A percentile compares a stretch with the other conserved stretches of the same genome.
Conservation (phyloP, 92 coral and sea anemone species). For the Epizoanthus ramosus region DNA sequence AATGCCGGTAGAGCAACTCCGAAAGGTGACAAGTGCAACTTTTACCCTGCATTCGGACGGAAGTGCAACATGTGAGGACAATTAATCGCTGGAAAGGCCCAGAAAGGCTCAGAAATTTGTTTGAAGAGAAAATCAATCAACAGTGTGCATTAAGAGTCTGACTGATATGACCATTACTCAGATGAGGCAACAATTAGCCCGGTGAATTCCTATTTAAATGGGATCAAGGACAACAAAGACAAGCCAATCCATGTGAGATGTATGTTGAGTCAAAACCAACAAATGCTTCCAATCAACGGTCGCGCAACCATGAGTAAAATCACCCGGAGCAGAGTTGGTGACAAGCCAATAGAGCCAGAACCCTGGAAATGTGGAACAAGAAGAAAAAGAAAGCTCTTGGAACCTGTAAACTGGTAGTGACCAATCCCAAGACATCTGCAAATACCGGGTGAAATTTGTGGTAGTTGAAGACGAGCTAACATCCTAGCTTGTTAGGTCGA, state of each 20-base stretch:
- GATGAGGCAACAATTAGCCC: constrained; percentile 37
- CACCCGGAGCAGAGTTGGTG: constrained; percentile 1
- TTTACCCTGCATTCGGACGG: constrained; percentile 27
- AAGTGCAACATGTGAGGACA: too few species aligned
- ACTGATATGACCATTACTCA: constrained; percentile 28
- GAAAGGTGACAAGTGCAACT: too few species aligned
- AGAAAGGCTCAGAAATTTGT: constrained; percentile 18
- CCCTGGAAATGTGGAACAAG: constrained; percentile 35
- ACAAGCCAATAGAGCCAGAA: neutral
- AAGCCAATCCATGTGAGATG: constrained; percentile 42
- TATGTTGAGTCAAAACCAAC: neutral
- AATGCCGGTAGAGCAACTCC: too few species aligned
- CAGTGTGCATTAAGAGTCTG: constrained; percentile 17
- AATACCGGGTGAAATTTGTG: too few species aligned
- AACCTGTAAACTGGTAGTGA: constrained; percentile 3
- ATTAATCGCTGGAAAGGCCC: too few species aligned
- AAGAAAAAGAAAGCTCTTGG: neutral
- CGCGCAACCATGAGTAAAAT: constrained; percentile 29
- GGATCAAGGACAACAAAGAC: neutral
- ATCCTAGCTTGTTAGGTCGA: constrained; percentile 6
- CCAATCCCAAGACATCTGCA: constrained; percentile 14
- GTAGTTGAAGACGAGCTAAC: constrained; percentile 14
- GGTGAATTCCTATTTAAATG: constrained; percentile 19
- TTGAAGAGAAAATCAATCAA: neutral
- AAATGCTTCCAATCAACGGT: constrained; percentile 17